Evolutionary conservation across 2,888 invertebrate genomes (phyloP).

Genomic region (Listrodromus nycthemerus): DNA sequence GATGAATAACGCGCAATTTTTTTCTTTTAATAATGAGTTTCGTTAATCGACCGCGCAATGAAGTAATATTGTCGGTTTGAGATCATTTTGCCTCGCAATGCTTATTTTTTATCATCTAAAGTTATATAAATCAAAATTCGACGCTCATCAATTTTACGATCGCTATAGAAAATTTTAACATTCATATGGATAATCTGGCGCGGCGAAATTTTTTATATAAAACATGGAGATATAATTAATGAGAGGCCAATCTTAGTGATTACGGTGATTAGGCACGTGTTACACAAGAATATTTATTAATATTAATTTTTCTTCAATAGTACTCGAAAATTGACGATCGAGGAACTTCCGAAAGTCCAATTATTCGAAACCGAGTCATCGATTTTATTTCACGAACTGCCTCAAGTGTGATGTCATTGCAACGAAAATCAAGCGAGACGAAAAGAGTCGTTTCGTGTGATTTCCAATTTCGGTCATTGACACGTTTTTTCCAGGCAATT

Average conservation of each 20-base stretch:
- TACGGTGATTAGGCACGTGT: neutral
- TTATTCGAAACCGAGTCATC: neutral
- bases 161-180: neutral
- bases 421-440: neutral
- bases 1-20: neutral
- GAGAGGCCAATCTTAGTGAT: neutral
- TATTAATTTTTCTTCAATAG: neutral
- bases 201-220: neutral
- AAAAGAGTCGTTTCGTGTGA: constrained; percentile 22
- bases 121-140: neutral
- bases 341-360: neutral
- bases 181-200: neutral
- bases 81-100: neutral
- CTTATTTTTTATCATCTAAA: neutral
- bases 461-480: constrained; percentile 44
- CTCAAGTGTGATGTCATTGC: neutral
- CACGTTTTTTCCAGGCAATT: constrained; percentile 16
- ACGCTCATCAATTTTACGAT: neutral
- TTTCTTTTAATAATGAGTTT: neutral
- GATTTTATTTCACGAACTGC: neutral
- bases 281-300: neutral
- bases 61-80: neutral
- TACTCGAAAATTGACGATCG: neutral
- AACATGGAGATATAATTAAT: neutral
- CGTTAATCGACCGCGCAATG: neutral